Evolutionary conservation across 2,797 vertebrate genomes (phyloP).

Genomic region (Lepilemur ruficaudatus): DNA sequence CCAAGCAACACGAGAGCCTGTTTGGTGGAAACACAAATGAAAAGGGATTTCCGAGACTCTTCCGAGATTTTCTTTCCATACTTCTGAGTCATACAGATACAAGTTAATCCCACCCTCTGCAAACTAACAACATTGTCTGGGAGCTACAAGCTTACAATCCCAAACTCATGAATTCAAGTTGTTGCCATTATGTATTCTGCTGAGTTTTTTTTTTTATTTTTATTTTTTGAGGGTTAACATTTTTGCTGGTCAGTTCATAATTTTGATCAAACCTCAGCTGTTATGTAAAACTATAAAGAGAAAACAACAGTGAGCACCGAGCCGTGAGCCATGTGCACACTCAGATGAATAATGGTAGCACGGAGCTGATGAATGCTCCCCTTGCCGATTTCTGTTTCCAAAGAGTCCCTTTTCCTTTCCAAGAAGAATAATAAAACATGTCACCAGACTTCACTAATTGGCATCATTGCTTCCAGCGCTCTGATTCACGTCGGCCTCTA

Average conservation of each 20-base stretch:
- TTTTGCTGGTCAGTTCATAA: background rate
- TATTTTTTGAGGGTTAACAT: too few relatives aligned
- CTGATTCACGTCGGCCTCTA: background rate
- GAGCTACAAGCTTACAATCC: background rate
- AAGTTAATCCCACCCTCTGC: background rate
- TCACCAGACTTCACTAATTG: background rate
- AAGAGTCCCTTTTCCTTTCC: background rate
- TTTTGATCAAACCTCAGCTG: background rate
- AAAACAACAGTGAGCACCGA: fast-evolving
- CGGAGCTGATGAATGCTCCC: fast-evolving
- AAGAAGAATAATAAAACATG: background rate
- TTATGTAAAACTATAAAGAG: background rate
- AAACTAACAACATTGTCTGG: background rate
- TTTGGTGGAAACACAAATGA: background rate
- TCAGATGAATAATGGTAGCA: background rate
- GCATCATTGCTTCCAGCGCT: background rate
- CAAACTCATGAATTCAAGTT: background rate
- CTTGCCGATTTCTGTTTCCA: background rate
- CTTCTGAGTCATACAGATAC: too few relatives aligned
- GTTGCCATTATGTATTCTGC: too few relatives aligned
- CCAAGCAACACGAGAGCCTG: fast-evolving
- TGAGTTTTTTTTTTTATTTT: too few relatives aligned
- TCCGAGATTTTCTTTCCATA: background rate
- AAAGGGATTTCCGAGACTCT: background rate
- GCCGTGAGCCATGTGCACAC: background rate